Base-by-base conservation (phyloP, 53 echinoderm and acorn worm genomes). In the Antedon mediterranea region DNA sequence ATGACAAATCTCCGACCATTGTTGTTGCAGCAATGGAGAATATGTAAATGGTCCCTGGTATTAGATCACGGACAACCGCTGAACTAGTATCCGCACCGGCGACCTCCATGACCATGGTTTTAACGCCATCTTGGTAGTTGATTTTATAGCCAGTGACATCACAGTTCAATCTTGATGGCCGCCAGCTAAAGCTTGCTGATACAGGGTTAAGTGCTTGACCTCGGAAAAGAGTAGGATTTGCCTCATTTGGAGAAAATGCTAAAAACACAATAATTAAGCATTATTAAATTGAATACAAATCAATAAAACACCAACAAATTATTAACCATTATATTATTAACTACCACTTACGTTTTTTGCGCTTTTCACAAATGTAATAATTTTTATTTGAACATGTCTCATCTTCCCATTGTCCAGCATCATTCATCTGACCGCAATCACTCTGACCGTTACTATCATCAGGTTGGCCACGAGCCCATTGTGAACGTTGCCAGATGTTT, bases 301-400 rank as follows among this genome's bases (percentile, higher is more conserved):
- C 37, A 37, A 6, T 37, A n/a, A n/a, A n/a, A n/a, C n/a, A n/a
- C n/a, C n/a, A n/a, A n/a, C n/a, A n/a, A n/a, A n/a, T 37, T n/a
- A n/a, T n/a, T 11, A 6, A 37, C 37, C 37, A 37, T 37, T 37
- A 37, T 11, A n/a, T 37, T 6, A 37, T 37, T 37, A 37, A 37
- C 37, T 37, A 11, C 11, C 11, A 73, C 88, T 80, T 84, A 93
- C 93, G 77, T 82, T 93, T 93, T 0, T 78, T 72, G 41, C 84
- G 73, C 30, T 86, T 87, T 79, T 93, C 90, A 71, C 93, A 93
- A 78, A 90, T 85, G 83, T 90, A 93, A 28, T 76, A 76, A 32
- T 81, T 84, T 4, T 32, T 81, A 30, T 43, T 34, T 1, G 78
- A 81, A 43, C 93, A 93, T 0, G 73, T 26, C 78, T 77, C 78